Evolutionary conservation across 2,797 vertebrate genomes (phyloP).

Genomic region (Iguana delicatissima): DNA sequence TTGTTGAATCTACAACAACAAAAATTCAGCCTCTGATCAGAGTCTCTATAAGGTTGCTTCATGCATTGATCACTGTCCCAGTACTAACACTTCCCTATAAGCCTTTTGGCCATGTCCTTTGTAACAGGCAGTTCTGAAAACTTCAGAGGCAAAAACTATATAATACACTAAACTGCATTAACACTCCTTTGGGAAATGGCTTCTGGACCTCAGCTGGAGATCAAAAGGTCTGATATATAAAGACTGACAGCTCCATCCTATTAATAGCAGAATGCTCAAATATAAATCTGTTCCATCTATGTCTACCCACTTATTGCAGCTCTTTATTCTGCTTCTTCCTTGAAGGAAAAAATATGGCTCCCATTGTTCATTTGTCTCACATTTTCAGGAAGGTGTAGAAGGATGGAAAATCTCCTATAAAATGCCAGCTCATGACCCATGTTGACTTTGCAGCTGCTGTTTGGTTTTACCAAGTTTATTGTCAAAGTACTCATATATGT

Average conservation of each 20-base stretch:
- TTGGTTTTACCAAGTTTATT: conserved; percentile 5
- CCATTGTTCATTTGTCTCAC: conserved; percentile 20
- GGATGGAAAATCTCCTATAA: conserved; percentile 29
- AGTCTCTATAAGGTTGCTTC: not conserved
- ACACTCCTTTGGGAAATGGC: conserved; percentile 1
- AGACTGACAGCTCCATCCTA: conserved; percentile 42
- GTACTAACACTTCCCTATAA: not conserved
- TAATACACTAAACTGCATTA: conserved; percentile 26
- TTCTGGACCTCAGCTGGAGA: conserved; percentile 32
- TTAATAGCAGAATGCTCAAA: conserved; percentile 31
- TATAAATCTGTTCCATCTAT: not conserved
- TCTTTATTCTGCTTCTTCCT: conserved; percentile 14
- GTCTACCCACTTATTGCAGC: conserved; percentile 2
- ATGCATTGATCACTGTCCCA: not conserved
- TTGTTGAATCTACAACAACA: too few species aligned
- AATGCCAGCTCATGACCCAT: conserved; percentile 4
- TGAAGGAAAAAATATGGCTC: conserved; percentile 19
- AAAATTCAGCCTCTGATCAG: too few species aligned
- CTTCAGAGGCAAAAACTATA: conserved; percentile 38
- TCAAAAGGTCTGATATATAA: conserved; percentile 30
- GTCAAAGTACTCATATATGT: not conserved
- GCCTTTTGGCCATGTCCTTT: not conserved
- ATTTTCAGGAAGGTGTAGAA: conserved; percentile 29
- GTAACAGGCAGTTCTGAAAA: accelerated
- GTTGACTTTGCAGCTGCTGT: not conserved